A percentile compares a stretch with the other conserved stretches of the same genome.
Evolutionary conservation across 2,797 vertebrate genomes (phyloP).

Genomic region (Enteromius paludinosus): DNA sequence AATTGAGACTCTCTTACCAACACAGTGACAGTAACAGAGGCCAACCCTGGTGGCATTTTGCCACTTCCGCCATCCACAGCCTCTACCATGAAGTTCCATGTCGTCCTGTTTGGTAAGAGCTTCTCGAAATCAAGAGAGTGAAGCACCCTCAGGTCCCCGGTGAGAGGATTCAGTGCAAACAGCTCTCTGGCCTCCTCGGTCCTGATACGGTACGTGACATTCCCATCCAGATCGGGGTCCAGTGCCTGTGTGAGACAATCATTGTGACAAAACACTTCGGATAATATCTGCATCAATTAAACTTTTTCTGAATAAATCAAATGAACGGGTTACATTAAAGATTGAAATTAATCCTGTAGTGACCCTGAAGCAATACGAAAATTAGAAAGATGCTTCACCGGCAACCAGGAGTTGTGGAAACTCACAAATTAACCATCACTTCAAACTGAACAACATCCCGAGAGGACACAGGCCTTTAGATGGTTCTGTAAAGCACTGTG

Average conservation of each 20-base stretch:
- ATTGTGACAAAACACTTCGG: not conserved
- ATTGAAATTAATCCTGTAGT: slow-evolving; percentile 29
- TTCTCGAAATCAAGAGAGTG: slow-evolving; percentile 90
- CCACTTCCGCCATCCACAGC: slow-evolving; percentile 83
- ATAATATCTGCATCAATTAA: not conserved
- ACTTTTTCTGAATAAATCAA: slow-evolving; percentile 19
- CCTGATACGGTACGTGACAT: slow-evolving; percentile 89
- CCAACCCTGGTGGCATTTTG: slow-evolving; percentile 91
- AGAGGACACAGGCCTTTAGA: slow-evolving; percentile 14
- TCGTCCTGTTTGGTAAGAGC: slow-evolving; percentile 78
- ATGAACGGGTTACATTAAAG: not conserved
- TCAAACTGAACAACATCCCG: not conserved
- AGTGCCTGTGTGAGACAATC: slow-evolving; percentile 78
- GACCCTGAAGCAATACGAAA: slow-evolving; percentile 18
- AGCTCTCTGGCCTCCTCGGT: slow-evolving; percentile 77
- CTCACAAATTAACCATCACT: not conserved
- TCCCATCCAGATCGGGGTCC: slow-evolving; percentile 88
- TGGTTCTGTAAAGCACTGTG: slow-evolving; percentile 2
- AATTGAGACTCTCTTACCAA: slow-evolving; percentile 78
- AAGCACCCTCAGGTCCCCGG: slow-evolving; percentile 84
- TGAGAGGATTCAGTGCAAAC: slow-evolving; percentile 83
- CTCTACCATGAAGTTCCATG: slow-evolving; percentile 89
- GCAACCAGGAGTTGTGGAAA: not conserved
- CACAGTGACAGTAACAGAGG: slow-evolving; percentile 88
- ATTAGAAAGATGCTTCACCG: slow-evolving; percentile 13